Conservation (phyloP, 1,140 invertebrate genomes). For the Pogonus chalceus region DNA sequence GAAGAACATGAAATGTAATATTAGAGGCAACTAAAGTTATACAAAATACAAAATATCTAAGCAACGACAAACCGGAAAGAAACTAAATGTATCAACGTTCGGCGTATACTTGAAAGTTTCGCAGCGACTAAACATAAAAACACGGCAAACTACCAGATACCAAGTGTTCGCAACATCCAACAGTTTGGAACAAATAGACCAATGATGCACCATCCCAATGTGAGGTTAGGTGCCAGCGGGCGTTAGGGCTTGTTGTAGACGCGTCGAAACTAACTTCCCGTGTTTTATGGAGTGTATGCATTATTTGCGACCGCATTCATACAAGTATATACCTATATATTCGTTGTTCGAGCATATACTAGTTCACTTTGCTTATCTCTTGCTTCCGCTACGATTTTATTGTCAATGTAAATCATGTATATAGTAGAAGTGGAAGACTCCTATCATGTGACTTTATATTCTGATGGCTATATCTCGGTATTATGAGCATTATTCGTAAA, state of each 20-base stretch:
- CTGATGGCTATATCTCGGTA: too few relatives aligned
- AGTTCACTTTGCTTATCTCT: background rate
- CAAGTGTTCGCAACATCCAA: background rate
- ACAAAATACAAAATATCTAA: too few relatives aligned
- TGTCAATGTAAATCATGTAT: background rate
- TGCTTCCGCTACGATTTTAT: slow-evolving; percentile 6
- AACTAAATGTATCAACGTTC: background rate
- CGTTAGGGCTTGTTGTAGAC: background rate
- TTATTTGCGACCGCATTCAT: background rate
- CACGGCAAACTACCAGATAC: background rate
- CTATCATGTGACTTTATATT: too few relatives aligned
- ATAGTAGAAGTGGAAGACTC: too few relatives aligned
- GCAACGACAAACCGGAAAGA: background rate
- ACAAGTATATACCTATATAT: background rate
- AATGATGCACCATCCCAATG: background rate
- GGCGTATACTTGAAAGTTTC: background rate
- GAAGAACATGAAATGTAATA: too few relatives aligned
- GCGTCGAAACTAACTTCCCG: background rate
- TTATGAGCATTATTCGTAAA: too few relatives aligned
- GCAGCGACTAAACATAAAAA: slow-evolving; percentile 8
- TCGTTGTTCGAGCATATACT: background rate
- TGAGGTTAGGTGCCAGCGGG: background rate
- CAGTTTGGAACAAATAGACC: slow-evolving; percentile 3
- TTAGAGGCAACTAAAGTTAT: too few relatives aligned
- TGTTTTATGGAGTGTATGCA: background rate